phyloP scores from a whole-genome alignment of 2,888 invertebrate genomes.

The Leuctra nigra region DNA sequence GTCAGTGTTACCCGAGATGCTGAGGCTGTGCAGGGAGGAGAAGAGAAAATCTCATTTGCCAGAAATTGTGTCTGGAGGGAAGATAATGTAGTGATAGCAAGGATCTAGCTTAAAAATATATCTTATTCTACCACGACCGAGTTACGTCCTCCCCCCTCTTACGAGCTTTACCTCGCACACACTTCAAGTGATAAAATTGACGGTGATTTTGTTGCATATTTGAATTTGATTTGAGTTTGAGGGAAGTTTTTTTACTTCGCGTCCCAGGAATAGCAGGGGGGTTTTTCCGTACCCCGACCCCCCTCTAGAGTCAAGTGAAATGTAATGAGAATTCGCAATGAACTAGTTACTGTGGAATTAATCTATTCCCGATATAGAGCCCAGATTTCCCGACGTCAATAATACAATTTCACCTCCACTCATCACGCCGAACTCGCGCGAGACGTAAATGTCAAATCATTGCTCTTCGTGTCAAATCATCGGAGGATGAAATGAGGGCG shows the following conservation, averaged over 20 bases:
- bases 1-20: not conserved
- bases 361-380: no score
- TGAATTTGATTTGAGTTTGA: not conserved
- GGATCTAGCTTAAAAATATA: not conserved
- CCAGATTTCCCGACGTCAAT: no score
- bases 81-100: constrained; percentile 11
- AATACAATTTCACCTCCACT: no score
- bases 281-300: no score
- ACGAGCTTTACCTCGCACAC: not conserved
- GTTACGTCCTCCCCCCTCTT: not conserved
- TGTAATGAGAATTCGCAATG: no score
- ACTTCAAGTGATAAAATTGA: not conserved
- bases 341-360: no score
- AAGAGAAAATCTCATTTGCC: constrained; percentile 12
- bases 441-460: no score
- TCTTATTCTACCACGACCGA: not conserved
- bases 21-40: not conserved
- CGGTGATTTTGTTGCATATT: not conserved
- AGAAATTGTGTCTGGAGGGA: constrained; percentile 15
- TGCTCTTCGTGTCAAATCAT: no score
- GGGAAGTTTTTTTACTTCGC: not conserved
- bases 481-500: no score
- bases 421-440: no score
- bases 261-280: not conserved
- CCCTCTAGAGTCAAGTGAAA: no score